phyloP scores from a whole-genome alignment of 2,113 vertebrate species.

The Copsychus sechellarum region DNA sequence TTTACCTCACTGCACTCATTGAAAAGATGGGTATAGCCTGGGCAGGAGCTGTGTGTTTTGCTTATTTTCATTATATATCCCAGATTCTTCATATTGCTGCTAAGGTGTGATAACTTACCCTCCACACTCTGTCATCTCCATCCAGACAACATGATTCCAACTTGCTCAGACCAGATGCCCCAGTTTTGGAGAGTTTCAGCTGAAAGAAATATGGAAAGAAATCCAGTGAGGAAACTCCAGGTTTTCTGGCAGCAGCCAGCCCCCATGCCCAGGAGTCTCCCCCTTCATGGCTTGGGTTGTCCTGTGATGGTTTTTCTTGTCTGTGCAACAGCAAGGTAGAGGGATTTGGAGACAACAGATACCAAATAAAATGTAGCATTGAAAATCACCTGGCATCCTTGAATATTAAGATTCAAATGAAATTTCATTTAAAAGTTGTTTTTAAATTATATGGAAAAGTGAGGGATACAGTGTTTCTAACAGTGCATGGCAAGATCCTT shows the following conservation, averaged over 20 bases:
- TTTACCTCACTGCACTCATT: not conserved
- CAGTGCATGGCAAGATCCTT: not conserved
- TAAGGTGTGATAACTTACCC: not conserved
- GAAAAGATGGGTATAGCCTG: not conserved
- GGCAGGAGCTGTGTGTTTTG: not conserved
- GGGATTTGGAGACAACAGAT: not conserved
- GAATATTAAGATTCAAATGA: not conserved
- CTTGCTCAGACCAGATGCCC: not conserved
- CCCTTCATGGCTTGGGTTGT: not conserved
- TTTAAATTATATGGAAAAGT: not conserved
- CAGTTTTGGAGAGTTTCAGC: not conserved
- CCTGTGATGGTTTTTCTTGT: not conserved
- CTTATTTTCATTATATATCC: not conserved
- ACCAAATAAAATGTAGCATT: not conserved
- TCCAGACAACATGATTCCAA: not conserved
- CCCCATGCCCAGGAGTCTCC: no score
- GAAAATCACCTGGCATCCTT: not conserved
- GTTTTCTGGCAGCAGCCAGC: not conserved
- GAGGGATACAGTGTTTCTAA: not conserved
- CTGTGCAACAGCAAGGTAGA: not conserved
- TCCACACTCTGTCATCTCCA: rapidly evolving
- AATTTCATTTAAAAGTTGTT: not conserved
- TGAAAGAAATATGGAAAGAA: not conserved
- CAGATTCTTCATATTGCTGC: not conserved
- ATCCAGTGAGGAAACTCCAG: not conserved